Evolutionary conservation across 1,140 invertebrate genomes (phyloP).

Genomic region (Cepaea nemoralis): DNA sequence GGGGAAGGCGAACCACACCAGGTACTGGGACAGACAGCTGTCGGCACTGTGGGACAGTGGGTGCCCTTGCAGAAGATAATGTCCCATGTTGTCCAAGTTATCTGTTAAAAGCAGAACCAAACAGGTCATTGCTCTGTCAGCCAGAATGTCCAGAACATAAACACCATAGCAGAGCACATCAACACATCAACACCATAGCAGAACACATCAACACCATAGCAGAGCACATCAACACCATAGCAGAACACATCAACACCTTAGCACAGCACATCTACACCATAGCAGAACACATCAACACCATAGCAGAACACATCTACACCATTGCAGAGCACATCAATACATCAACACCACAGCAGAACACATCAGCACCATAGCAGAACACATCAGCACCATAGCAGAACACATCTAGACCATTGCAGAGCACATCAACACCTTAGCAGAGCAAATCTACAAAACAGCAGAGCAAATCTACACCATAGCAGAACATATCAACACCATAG

Average conservation of each 20-base stretch:
- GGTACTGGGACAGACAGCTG: constrained; percentile 53
- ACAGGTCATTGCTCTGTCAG: too few species aligned
- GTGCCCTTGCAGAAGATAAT: constrained; percentile 55
- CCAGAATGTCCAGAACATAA: background rate
- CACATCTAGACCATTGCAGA: background rate
- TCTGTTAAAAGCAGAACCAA: constrained; percentile 42
- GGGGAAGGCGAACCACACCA: constrained; percentile 64
- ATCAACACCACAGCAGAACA: background rate
- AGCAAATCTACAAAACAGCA: background rate
- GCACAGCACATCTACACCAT: too few species aligned
- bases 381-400: too few species aligned
- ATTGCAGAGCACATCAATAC: background rate
- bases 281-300: background rate
- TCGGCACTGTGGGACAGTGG: constrained; percentile 45
- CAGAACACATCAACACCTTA: background rate
- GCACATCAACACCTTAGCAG: too few species aligned
- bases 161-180: background rate
- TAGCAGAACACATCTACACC: background rate
- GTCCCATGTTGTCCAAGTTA: constrained; percentile 48
- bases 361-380: background rate
- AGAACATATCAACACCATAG: background rate
- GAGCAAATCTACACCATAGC: background rate
- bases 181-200: background rate
- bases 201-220: background rate
- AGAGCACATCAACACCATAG: too few species aligned